Evolutionary conservation across 2,888 invertebrate species (phyloP).

Genomic region (Chymomyza caudatula): DNA sequence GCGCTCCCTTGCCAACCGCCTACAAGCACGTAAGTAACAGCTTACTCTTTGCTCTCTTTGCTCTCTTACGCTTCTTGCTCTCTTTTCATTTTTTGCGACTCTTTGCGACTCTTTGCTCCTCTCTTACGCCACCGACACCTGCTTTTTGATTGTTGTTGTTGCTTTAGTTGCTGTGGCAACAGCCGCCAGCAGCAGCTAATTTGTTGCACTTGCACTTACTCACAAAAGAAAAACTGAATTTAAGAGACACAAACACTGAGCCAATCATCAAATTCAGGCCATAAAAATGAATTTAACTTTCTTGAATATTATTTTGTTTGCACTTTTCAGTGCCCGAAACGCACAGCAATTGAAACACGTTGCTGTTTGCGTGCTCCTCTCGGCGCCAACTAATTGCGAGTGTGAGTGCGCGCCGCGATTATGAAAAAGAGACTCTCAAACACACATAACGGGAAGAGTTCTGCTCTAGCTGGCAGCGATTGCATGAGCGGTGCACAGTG

Average conservation of each 20-base stretch:
- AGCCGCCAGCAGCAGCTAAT: constrained; percentile 9
- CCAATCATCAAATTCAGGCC: constrained; percentile 9
- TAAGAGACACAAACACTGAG: constrained; percentile 4
- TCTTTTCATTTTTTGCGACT: constrained; percentile 8
- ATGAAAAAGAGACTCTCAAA: not conserved
- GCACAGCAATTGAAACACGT: constrained; percentile 50
- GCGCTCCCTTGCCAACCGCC: no score
- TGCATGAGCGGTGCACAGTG: no score
- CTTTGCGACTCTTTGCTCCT: constrained; percentile 6
- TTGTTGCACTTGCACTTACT: constrained; percentile 33
- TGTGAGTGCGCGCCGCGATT: constrained; percentile 20
- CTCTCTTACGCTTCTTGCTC: not conserved
- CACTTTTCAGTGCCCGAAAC: constrained; percentile 23
- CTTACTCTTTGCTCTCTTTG: not conserved
- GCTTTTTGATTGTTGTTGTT: constrained; percentile 18
- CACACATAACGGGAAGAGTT: not conserved
- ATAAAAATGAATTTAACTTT: constrained; percentile 11
- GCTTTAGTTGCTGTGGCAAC: not conserved
- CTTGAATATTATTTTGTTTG: constrained; percentile 18
- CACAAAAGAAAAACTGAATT: not conserved
- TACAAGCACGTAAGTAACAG: not conserved
- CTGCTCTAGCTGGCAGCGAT: not conserved
- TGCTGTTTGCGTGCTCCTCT: constrained; percentile 22
- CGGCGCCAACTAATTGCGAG: constrained; percentile 9
- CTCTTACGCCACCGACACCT: constrained; percentile 33